A percentile compares a stretch with the other conserved stretches of the same genome.
Conservation (phyloP, 2,113 vertebrate genomes). For the Xenus cinereus region DNA sequence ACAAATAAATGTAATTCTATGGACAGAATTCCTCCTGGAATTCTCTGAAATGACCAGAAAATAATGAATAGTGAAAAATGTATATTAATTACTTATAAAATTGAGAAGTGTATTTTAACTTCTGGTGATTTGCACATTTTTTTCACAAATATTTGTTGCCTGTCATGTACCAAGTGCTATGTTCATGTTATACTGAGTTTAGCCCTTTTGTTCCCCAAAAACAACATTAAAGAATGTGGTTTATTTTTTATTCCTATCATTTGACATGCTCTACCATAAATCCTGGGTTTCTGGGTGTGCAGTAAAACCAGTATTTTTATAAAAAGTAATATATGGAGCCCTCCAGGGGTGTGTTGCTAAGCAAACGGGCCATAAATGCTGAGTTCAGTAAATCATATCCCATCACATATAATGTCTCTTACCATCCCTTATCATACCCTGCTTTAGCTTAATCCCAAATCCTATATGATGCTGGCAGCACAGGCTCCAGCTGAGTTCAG, state of each 20-base stretch:
- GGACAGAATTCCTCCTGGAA: not conserved
- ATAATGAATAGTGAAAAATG: not conserved
- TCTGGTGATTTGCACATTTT: not conserved
- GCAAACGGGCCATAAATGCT: not conserved
- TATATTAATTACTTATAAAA: not conserved
- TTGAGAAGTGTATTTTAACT: not conserved
- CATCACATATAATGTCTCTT: not conserved
- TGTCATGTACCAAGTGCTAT: not conserved
- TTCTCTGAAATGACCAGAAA: not conserved
- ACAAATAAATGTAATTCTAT: not conserved
- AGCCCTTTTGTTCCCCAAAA: not conserved
- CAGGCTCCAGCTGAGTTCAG: not conserved
- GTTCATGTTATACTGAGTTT: not conserved
- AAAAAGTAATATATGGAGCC: not conserved
- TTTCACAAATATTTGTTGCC: not conserved
- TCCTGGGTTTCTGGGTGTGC: not conserved
- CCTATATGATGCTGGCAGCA: not conserved
- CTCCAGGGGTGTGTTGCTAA: conserved; percentile 4
- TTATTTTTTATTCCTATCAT: not conserved
- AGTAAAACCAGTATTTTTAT: conserved; percentile 15
- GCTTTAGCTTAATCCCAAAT: not conserved
- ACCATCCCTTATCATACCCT: not conserved
- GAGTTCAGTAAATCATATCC: conserved; percentile 26
- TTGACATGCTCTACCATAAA: not conserved
- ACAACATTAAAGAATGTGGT: not conserved